phyloP scores from a whole-genome alignment of 2,888 invertebrate species.

The Diarsia brunnea region DNA sequence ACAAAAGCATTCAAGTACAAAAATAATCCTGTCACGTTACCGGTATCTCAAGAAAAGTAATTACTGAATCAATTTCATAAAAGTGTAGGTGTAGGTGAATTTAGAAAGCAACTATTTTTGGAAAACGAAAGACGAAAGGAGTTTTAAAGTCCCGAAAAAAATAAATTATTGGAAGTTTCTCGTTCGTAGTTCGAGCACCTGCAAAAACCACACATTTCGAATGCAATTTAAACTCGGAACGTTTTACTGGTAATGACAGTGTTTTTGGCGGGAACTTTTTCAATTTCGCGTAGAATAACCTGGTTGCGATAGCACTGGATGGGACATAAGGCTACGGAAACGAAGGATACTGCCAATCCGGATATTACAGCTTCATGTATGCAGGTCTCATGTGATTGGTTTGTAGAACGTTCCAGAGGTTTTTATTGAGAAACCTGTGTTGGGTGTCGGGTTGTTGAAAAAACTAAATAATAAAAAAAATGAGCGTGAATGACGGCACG shows the following conservation, averaged over 20 bases:
- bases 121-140: neutral
- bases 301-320: slow-evolving; percentile 38
- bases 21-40: neutral
- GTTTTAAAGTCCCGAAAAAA: neutral
- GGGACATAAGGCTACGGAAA: slow-evolving; percentile 10
- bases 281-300: slow-evolving; percentile 51
- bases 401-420: slow-evolving; percentile 6
- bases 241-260: slow-evolving; percentile 38
- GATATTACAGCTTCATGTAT: slow-evolving; percentile 44
- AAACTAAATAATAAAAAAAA: too few species aligned
- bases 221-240: slow-evolving; percentile 60
- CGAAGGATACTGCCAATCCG: slow-evolving; percentile 28
- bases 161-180: slow-evolving; percentile 2
- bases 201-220: slow-evolving; percentile 32
- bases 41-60: neutral
- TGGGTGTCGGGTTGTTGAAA: neutral
- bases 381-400: slow-evolving; percentile 23
- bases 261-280: slow-evolving; percentile 57
- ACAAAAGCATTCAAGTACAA: neutral
- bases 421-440: neutral
- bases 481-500: too few species aligned
- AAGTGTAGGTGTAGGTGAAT: neutral
- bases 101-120: neutral
- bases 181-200: slow-evolving; percentile 24
- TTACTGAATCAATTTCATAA: neutral